Evolutionary conservation across 2,113 vertebrate species (phyloP), one percentile per base, ranked within the genome.

Genomic region (Microtus richardsoni): DNA sequence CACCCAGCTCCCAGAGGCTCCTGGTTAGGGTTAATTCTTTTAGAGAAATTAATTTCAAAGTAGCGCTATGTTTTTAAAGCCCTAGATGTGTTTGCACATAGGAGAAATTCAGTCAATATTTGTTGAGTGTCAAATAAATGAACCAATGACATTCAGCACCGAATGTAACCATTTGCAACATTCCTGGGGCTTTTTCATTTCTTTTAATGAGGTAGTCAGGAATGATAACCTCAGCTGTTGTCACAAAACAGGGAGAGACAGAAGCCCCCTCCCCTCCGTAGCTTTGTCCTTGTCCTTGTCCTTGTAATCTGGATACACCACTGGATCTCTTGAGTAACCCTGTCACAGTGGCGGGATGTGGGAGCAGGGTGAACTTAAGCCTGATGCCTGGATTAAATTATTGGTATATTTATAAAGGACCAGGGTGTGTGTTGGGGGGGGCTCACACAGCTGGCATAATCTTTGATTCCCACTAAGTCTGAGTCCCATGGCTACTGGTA

Each of bases 211-310:
- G 74, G 82, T 88, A 93, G 22, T 60, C 70, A 60, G 89, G 83
- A 89, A 87, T 86, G 66, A 91, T 71, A 66, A 66, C 44, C 41
- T 78, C 17, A 68, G 39, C 80, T 93, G 89, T 70, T 88, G 52
- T 88, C 88, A 79, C 13, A 54, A 94, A 62, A 82, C 77, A 83
- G 73, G 75, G 87, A 62, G 84, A 89, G 30, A 71, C 17, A 79
- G 74, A 16, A 21, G 36, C 26, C 54, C 41, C 44, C 36, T 70
- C 14, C 47, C 44, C 49, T 39, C 44, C 0, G 0, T 16, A 84
- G 60, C 89, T 96, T 94, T 77, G 91, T 89, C 88, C 89, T 94
- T 77, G 91, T 89, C 88, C 89, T 94, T 77, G 91, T 89, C 88
- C 89, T 41, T 30, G 30, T 75, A 94, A 95, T 88, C 80, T 90